These are phyloP conservation scores for Cerastis leucographa DNA, from an alignment of 2,888 invertebrate species.

Conservation along the genomic window DNA sequence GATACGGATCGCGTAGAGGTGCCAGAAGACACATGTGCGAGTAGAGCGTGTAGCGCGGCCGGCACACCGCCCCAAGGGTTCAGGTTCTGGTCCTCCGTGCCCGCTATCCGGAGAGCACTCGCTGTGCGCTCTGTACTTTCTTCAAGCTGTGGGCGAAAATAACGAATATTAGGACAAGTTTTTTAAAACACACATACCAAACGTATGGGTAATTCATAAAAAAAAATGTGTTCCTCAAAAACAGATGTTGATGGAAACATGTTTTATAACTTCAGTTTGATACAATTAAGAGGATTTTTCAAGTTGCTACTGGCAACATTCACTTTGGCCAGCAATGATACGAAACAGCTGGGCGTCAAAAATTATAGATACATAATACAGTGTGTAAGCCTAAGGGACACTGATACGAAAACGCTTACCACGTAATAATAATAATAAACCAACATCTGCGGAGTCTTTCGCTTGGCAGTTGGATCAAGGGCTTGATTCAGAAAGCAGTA, in stretches of 20 bases:
- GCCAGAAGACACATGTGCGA: constrained; percentile 89
- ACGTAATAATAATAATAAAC: too few relatives aligned
- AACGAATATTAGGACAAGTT: too few relatives aligned
- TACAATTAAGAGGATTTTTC: background rate
- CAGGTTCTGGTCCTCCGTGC: constrained; percentile 80
- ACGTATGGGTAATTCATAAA: background rate
- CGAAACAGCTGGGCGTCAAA: too few relatives aligned
- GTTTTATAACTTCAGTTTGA: too few relatives aligned
- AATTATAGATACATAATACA: too few relatives aligned
- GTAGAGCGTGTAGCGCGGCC: constrained; percentile 79
- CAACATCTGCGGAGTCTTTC: too few relatives aligned
- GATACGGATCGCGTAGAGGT: constrained; percentile 92
- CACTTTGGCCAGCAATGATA: background rate
- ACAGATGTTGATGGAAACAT: too few relatives aligned
- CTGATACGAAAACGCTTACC: too few relatives aligned
- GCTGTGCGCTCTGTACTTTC: constrained; percentile 82
- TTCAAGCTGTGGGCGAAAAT: constrained; percentile 76
- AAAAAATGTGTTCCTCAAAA: too few relatives aligned
- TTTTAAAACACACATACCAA: background rate
- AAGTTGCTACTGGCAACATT: background rate
- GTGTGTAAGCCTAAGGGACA: too few relatives aligned
- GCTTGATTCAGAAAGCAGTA: too few relatives aligned
- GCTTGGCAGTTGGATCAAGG: too few relatives aligned
- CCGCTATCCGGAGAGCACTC: constrained; percentile 78
- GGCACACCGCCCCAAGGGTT: constrained; percentile 80